Evolutionary conservation across 2,113 vertebrate genomes (phyloP).

Genomic region (Fulica atra): DNA sequence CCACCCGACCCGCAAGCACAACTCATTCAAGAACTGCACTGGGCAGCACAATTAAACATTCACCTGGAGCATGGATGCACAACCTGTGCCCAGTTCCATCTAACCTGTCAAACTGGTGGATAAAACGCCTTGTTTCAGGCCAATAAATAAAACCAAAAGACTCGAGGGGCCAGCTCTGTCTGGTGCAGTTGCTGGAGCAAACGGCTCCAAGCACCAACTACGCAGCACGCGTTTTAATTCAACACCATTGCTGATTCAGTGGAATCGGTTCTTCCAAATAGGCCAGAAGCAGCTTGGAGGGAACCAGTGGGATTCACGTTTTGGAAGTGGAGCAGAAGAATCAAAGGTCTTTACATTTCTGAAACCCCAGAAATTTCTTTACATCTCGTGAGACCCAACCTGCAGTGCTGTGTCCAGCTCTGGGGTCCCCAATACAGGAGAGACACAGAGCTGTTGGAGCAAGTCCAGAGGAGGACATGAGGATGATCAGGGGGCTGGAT

Average conservation of each 20-base stretch:
- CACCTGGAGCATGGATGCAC: not conserved
- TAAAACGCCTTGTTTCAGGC: accelerated
- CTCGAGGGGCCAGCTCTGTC: not conserved
- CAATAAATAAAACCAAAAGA: not conserved
- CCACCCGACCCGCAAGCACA: not conserved
- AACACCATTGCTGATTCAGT: not conserved
- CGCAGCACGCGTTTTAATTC: not conserved
- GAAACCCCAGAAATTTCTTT: too few species aligned
- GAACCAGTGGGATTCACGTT: not conserved
- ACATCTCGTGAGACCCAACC: too few species aligned
- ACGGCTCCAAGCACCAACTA: not conserved
- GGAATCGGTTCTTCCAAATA: not conserved
- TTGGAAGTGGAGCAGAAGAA: not conserved
- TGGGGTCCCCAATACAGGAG: too few species aligned
- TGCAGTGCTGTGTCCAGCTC: too few species aligned
- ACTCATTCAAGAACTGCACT: not conserved
- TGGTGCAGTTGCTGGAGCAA: not conserved
- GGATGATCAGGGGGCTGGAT: too few species aligned
- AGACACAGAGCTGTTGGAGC: too few species aligned
- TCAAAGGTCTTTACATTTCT: not conserved
- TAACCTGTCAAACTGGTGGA: not conserved
- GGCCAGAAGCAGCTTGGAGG: not conserved
- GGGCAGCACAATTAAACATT: not conserved
- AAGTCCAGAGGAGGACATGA: too few species aligned
- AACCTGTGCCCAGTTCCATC: not conserved